A percentile compares a stretch with the other conserved stretches of the same genome.
Evolutionary conservation across 1,140 invertebrate species (phyloP).

Genomic region (Fragariocoptes setiger): DNA sequence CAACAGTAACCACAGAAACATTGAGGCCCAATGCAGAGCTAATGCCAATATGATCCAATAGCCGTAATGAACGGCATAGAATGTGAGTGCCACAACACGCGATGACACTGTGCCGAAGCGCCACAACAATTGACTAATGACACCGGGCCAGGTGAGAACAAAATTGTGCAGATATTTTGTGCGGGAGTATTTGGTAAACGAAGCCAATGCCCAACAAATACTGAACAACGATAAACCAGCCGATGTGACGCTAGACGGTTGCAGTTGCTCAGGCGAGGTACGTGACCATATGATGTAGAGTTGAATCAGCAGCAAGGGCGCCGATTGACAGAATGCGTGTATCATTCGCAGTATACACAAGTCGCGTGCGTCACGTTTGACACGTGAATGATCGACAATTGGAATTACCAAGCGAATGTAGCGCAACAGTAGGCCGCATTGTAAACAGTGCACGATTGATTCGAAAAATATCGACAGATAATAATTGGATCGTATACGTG

Average conservation of each 20-base stretch:
- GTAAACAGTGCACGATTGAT: conserved; percentile 33
- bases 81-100: conserved; percentile 39
- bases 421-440: conserved; percentile 53
- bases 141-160: conserved; percentile 54
- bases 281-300: conserved; percentile 28
- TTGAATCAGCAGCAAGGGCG: conserved; percentile 51
- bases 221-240: conserved; percentile 43
- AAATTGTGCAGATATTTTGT: conserved; percentile 42
- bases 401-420: conserved; percentile 58
- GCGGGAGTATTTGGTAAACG: conserved; percentile 55
- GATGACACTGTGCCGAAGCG: conserved; percentile 29
- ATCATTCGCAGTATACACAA: conserved; percentile 43
- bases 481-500: conserved; percentile 1
- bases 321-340: conserved; percentile 53
- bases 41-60: conserved; percentile 49
- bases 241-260: conserved; percentile 45
- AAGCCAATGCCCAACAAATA: conserved; percentile 59
- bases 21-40: conserved; percentile 42
- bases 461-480: conserved; percentile 11
- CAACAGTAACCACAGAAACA: conserved; percentile 53
- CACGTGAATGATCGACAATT: conserved; percentile 36
- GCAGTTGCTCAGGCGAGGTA: conserved; percentile 22
- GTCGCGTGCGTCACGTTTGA: conserved; percentile 47
- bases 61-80: conserved; percentile 51
- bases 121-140: conserved; percentile 38